Base-by-base conservation (phyloP, 30 jellyfish, hydroid and myxozoan species). In the Morbakka virulenta region DNA sequence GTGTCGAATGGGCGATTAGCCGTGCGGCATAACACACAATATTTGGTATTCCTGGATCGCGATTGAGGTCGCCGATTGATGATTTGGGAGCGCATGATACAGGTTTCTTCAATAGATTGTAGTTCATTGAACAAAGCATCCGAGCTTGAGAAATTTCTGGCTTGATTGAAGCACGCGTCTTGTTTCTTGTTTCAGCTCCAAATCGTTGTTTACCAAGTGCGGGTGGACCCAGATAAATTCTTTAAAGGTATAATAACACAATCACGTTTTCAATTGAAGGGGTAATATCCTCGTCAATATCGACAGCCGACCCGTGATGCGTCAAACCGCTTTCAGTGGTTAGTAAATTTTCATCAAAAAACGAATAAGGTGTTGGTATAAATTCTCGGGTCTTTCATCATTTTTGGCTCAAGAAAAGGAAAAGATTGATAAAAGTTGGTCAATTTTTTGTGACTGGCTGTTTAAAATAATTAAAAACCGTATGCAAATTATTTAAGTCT, bases 311-410 rank as follows among this genome's bases (percentile, higher is more conserved):
- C 26, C 86, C 83, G 32, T 51, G 83, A 35, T 74, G 86, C 1
- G 72, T 29, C 24, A 74, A 12, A 1, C 84, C 67, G 26, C 84
- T 24, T 2, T 29, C 84, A 2, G 14, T 33, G 20, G 84, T 21
- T 27, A 74, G 30, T 28, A 74, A 64, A 30, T 32, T 74, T 14
- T 74, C 86, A 3, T 74, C 86, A 1, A 74, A 26, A 32, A 52
- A 74, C 9, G 86, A 26, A 53, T 34, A 1, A 74, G 71, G 2
- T 83, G 83, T 27, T 53, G 86, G 83, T 74, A 74, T 26, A 74
- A 36, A 83, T 50, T 83, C 29, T 74, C 86, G 9, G 86, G 86
- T 23, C 86, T 35, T 52, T 74, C 86, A 14, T 29, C 83, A 2
- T 31, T 4, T 23, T 53, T 2, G n/a, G n/a, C n/a, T n/a, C n/a